Evolutionary conservation across 2,888 invertebrate genomes (phyloP).

Genomic region (Drosophila pseudotalamancana): DNA sequence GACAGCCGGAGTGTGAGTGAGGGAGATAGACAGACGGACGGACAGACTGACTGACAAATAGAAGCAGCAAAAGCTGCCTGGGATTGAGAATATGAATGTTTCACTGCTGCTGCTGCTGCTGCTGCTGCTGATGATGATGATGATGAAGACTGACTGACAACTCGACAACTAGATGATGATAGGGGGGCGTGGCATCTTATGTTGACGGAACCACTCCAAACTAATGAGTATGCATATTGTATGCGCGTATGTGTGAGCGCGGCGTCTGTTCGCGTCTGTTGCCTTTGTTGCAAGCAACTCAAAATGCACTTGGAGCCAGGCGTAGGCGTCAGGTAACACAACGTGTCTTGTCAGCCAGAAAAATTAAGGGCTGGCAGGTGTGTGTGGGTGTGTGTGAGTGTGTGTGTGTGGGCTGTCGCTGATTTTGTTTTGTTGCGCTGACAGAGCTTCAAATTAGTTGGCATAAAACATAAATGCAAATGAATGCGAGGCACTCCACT

Average conservation of each 20-base stretch:
- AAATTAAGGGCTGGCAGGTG: too few species aligned
- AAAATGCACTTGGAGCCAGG: slow-evolving; percentile 64
- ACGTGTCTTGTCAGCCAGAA: neutral
- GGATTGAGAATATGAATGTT: slow-evolving; percentile 10
- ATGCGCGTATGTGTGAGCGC: slow-evolving; percentile 60
- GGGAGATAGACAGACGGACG: neutral
- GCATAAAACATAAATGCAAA: slow-evolving; percentile 79
- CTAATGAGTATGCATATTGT: slow-evolving; percentile 81
- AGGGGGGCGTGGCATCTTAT: slow-evolving; percentile 38
- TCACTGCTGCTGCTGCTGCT: neutral
- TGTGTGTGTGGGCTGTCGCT: slow-evolving; percentile 42
- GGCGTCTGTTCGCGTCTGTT: slow-evolving; percentile 28
- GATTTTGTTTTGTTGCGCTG: slow-evolving; percentile 72
- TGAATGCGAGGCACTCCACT: slow-evolving; percentile 61
- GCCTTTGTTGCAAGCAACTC: slow-evolving; percentile 64
- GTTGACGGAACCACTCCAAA: slow-evolving; percentile 81
- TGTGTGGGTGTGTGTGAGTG: neutral
- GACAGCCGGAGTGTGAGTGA: neutral
- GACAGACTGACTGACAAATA: slow-evolving; percentile 43
- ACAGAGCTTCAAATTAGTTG: slow-evolving; percentile 75
- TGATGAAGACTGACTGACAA: slow-evolving; percentile 50
- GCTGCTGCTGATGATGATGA: slow-evolving; percentile 12
- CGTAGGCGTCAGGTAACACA: too few species aligned
- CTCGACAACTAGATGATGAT: slow-evolving; percentile 31
- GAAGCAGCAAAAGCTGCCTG: slow-evolving; percentile 30